Evolutionary conservation across 2,113 vertebrate species (phyloP).

Genomic region (Hippolais icterina): DNA sequence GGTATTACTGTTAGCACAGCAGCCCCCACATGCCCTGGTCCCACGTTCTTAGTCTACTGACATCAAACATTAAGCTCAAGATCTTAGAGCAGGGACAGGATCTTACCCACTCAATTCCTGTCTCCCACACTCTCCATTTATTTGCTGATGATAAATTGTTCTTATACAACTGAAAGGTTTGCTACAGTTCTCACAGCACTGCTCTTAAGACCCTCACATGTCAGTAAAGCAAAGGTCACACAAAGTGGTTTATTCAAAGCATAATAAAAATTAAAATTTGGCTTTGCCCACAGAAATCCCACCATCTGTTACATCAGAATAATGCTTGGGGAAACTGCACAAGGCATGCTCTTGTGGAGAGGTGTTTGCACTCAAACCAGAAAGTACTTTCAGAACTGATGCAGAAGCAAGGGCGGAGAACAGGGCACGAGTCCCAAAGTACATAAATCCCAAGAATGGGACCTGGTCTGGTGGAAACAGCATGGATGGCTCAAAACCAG

Average conservation of each 20-base stretch:
- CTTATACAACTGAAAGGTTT: not conserved
- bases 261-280: not conserved
- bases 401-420: not conserved
- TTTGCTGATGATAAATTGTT: not conserved
- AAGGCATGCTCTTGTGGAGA: not conserved
- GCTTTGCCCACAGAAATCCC: not conserved
- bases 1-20: not conserved
- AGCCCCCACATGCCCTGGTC: not conserved
- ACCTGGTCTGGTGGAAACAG: not conserved
- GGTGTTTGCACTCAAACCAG: not conserved
- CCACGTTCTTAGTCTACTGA: not conserved
- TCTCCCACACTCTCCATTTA: not conserved
- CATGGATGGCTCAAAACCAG: not conserved
- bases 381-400: not conserved
- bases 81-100: not conserved
- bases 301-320: not conserved
- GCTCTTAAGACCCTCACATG: not conserved
- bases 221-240: not conserved
- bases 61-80: not conserved
- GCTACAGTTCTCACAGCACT: not conserved
- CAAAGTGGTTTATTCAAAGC: not conserved
- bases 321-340: not conserved
- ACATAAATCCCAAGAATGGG: not conserved
- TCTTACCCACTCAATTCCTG: not conserved
- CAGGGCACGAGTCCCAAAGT: accelerated